These are phyloP conservation scores for Oreochromis aureus DNA, from an alignment of 2,113 vertebrate species.

Conservation along the genomic window DNA sequence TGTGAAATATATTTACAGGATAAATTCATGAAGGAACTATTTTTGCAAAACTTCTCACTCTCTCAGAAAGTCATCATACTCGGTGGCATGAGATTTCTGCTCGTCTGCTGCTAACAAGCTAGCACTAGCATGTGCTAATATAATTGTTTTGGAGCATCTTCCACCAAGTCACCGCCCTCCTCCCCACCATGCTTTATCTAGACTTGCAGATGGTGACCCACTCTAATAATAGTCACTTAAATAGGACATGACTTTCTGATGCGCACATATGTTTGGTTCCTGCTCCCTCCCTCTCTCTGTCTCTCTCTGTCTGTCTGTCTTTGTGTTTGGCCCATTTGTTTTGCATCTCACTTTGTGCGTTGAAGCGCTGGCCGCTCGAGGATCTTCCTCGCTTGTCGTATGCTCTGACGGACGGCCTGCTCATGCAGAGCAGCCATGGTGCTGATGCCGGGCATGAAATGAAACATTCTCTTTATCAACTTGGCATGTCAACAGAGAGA, in stretches of 20 bases:
- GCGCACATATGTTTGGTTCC: slow-evolving; percentile 34
- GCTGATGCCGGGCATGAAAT: slow-evolving; percentile 14
- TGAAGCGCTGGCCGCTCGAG: neutral
- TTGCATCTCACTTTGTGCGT: neutral
- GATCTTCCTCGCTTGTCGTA: neutral
- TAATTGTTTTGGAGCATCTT: slow-evolving; percentile 19
- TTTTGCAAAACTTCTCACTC: neutral
- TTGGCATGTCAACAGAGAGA: neutral
- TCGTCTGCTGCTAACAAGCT: neutral
- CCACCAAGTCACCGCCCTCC: neutral
- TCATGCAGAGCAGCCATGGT: slow-evolving; percentile 35
- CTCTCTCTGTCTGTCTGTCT: neutral
- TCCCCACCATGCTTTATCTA: neutral
- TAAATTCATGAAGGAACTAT: accelerated
- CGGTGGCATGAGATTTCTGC: accelerated
- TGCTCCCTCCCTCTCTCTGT: neutral
- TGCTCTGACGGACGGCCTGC: neutral
- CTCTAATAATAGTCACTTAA: slow-evolving; percentile 59
- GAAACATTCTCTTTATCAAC: slow-evolving; percentile 40
- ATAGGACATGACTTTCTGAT: slow-evolving; percentile 51
- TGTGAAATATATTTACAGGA: neutral
- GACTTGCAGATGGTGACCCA: slow-evolving; percentile 51
- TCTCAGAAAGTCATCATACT: accelerated
- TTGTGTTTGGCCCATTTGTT: neutral
- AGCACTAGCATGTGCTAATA: slow-evolving; percentile 16